Conservation (phyloP, 35 echinoderm and acorn worm species). For the Amphiura filiformis region DNA sequence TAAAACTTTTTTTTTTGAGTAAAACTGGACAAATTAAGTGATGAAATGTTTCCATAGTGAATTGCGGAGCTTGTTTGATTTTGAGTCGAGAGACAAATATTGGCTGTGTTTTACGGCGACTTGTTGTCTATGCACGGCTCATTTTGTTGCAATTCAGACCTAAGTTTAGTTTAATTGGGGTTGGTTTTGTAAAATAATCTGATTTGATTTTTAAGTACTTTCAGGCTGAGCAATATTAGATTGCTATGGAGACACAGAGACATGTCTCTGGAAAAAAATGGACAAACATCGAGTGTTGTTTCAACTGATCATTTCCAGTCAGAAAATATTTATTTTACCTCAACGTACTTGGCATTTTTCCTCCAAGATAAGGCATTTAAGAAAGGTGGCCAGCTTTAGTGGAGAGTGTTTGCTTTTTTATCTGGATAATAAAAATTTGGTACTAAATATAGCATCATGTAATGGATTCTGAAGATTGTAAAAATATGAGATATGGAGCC, state of each 20-base stretch:
- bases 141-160: neutral
- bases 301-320: slow-evolving; percentile 3
- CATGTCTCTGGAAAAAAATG: neutral
- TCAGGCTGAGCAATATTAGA: neutral
- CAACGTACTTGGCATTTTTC: neutral
- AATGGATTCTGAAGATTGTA: neutral
- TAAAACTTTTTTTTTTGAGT: no score
- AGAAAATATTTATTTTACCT: slow-evolving; percentile 1
- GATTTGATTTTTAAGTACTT: slow-evolving; percentile 3
- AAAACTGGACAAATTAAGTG: no score
- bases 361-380: neutral
- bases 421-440: neutral
- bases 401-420: neutral
- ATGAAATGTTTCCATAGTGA: no score
- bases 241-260: neutral
- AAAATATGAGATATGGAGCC: slow-evolving; percentile 6
- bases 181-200: slow-evolving; percentile 11
- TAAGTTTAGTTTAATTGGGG: neutral
- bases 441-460: neutral
- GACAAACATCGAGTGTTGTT: neutral
- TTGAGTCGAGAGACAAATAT: no score
- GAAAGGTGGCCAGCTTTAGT: neutral
- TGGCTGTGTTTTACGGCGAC: neutral
- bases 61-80: no score
- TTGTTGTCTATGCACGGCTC: neutral